Evolutionary conservation across 2,797 vertebrate genomes (phyloP).

Genomic region (Octomys mimax): DNA sequence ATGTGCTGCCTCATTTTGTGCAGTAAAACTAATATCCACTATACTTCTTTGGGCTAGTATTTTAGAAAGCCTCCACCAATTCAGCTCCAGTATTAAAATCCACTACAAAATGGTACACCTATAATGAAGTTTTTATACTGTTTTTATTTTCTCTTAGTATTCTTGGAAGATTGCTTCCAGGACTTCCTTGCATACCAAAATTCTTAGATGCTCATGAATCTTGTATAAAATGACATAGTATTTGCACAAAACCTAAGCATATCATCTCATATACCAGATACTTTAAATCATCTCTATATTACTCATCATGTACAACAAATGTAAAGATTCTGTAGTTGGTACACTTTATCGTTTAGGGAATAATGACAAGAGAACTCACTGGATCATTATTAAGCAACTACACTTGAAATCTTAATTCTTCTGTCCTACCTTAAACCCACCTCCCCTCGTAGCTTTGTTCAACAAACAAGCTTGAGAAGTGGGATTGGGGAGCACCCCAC

Average conservation of each 20-base stretch:
- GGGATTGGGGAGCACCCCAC: not conserved
- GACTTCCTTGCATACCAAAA: not conserved
- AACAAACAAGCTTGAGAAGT: not conserved
- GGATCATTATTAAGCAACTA: not conserved
- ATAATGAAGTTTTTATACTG: not conserved
- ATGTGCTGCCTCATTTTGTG: not conserved
- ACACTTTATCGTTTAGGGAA: not conserved
- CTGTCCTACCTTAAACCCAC: not conserved
- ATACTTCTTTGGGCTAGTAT: not conserved
- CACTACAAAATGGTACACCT: not conserved
- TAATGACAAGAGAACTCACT: not conserved
- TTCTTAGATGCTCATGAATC: not conserved
- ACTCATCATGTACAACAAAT: not conserved
- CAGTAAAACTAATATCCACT: not conserved
- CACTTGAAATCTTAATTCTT: not conserved
- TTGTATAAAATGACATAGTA: not conserved
- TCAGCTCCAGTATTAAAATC: conserved; percentile 8
- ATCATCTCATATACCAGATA: not conserved
- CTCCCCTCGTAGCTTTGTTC: not conserved
- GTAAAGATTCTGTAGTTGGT: not conserved
- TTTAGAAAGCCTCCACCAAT: not conserved
- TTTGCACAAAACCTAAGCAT: not conserved
- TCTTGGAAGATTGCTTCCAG: not conserved
- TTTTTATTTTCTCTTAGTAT: not conserved
- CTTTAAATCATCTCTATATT: not conserved